Evolutionary conservation across 2,888 invertebrate species (phyloP).

Genomic region (Noctua janthe): DNA sequence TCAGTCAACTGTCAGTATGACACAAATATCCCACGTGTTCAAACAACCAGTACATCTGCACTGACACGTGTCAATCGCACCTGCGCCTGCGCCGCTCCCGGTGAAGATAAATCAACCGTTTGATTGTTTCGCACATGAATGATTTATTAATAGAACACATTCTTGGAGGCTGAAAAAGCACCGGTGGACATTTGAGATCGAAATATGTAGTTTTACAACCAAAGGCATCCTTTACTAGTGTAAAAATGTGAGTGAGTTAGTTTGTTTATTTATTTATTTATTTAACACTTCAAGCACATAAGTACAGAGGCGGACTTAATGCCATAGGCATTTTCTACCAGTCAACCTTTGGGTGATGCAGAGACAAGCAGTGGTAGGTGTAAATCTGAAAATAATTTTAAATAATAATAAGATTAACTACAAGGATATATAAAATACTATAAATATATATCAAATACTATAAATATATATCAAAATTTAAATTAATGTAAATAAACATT

Average conservation of each 20-base stretch:
- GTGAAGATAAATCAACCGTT: conserved; percentile 55
- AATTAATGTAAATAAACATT: no score
- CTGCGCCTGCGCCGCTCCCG: conserved; percentile 40
- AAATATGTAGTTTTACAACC: conserved; percentile 2
- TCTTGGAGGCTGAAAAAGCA: conserved; percentile 39
- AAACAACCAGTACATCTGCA: conserved; percentile 22
- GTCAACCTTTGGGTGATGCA: no score
- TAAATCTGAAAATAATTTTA: no score
- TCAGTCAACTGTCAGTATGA: conserved; percentile 36
- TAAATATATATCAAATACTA: no score
- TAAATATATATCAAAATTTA: no score
- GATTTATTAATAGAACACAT: conserved; percentile 54
- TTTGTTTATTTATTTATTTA: no score
- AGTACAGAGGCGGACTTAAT: no score
- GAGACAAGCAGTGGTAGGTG: no score
- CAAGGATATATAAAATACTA: no score
- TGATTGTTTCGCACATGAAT: conserved; percentile 56
- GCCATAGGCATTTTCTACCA: no score
- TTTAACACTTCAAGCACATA: no score
- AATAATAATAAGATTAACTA: no score
- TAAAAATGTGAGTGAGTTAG: background rate
- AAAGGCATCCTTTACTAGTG: background rate
- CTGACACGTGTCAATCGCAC: conserved; percentile 59
- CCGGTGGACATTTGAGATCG: conserved; percentile 25
- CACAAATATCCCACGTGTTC: conserved; percentile 44